phyloP scores from a whole-genome alignment of 2,797 vertebrate genomes.

The Glyptemys insculpta region DNA sequence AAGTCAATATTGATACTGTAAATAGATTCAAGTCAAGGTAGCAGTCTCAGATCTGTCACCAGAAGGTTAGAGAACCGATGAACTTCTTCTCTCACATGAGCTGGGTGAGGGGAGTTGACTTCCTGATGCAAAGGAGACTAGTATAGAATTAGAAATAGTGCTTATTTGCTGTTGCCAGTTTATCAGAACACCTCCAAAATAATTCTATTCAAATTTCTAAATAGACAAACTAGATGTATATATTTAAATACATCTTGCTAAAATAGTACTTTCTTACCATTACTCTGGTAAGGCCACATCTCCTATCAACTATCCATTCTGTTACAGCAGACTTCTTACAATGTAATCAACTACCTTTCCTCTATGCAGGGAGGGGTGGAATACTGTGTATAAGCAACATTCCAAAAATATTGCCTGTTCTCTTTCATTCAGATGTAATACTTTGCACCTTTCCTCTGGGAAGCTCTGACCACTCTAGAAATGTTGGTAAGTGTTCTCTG shows the following conservation, averaged over 20 bases:
- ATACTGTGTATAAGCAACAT: rapidly evolving
- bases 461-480: neutral
- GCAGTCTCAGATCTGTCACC: rapidly evolving
- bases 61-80: neutral
- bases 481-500: neutral
- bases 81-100: neutral
- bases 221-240: neutral
- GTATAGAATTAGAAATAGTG: neutral
- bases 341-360: neutral
- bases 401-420: neutral
- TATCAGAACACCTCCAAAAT: neutral
- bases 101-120: neutral
- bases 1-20: neutral
- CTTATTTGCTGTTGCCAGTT: neutral
- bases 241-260: neutral
- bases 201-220: neutral
- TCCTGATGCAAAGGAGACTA: neutral
- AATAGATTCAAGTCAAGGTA: rapidly evolving
- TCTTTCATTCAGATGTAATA: neutral
- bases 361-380: neutral
- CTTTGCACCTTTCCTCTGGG: rapidly evolving
- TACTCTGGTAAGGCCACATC: neutral
- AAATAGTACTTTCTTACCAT: neutral
- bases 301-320: neutral
- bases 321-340: neutral